These are phyloP conservation scores for Bombus soroeensis DNA, from an alignment of 1,140 invertebrate genomes.

Conservation along the genomic window DNA sequence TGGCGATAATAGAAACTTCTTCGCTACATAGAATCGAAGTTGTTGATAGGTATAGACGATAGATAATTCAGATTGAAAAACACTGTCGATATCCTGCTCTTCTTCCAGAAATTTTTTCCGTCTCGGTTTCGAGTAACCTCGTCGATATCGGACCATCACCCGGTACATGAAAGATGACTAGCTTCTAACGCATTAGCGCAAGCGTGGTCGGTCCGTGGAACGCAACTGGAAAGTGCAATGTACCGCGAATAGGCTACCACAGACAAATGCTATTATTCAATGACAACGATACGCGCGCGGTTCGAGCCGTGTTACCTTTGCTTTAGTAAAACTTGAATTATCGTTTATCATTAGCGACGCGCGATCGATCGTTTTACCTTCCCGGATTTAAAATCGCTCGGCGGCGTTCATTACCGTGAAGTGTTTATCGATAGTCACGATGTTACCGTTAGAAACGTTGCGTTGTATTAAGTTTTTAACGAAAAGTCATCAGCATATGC, in stretches of 20 bases:
- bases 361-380: not conserved
- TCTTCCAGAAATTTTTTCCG: not conserved
- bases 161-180: not conserved
- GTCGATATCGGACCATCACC: not conserved
- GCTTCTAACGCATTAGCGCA: slow-evolving; percentile 13
- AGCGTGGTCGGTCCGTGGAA: not conserved
- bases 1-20: not conserved
- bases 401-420: not conserved
- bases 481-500: no score
- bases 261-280: slow-evolving; percentile 62
- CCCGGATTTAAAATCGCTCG: not conserved
- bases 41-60: not conserved
- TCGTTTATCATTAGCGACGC: slow-evolving; percentile 22
- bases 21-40: not conserved
- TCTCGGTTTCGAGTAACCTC: not conserved
- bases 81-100: not conserved
- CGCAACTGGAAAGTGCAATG: slow-evolving; percentile 60
- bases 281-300: slow-evolving; percentile 43
- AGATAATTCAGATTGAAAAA: not conserved
- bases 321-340: not conserved
- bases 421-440: not conserved
- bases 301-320: slow-evolving; percentile 17
- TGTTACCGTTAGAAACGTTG: slow-evolving; percentile 31
- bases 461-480: not conserved
- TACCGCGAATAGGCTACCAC: slow-evolving; percentile 62